phyloP scores from a whole-genome alignment of 2,888 invertebrate species.

The Xanthia icteritia region DNA sequence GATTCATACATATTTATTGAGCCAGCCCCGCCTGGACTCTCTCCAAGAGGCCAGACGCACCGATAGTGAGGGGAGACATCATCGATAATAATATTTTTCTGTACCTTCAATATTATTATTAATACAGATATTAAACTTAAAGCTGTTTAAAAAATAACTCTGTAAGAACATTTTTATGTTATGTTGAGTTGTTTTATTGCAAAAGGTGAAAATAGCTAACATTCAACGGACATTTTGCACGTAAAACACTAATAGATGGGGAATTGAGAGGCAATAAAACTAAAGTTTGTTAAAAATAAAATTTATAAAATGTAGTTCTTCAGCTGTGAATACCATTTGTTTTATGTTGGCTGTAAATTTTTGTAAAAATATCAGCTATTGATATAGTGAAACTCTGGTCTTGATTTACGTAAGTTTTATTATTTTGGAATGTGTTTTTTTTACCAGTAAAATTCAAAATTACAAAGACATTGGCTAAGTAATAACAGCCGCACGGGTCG shows the following conservation, averaged over 20 bases:
- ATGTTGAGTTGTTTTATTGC: neutral
- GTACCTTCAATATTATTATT: neutral
- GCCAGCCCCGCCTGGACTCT: constrained; percentile 72
- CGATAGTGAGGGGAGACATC: constrained; percentile 32
- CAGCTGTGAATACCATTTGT: constrained; percentile 43
- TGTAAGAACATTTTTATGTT: no score
- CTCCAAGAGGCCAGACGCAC: constrained; percentile 67
- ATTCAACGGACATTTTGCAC: constrained; percentile 21
- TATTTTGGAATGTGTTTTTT: constrained; percentile 12
- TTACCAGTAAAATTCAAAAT: neutral
- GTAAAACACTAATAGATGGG: constrained; percentile 49
- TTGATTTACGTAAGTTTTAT: constrained; percentile 14
- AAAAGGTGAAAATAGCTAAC: neutral
- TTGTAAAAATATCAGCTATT: constrained; percentile 34
- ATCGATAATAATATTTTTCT: constrained; percentile 2
- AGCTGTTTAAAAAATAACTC: neutral
- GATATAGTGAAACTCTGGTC: constrained; percentile 1
- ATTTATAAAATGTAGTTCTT: constrained; percentile 28
- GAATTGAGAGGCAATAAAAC: constrained; percentile 43
- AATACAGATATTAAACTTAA: neutral
- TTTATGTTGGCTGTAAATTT: constrained; percentile 48
- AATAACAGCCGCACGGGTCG: no score
- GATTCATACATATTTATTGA: constrained; percentile 83
- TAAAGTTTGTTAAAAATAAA: constrained; percentile 49
- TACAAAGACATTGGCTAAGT: neutral